Percentiles rank a stretch among this genome's conserved stretches.
phyloP scores from a whole-genome alignment of 1,140 invertebrate species.

The Reticulitermes speratus region DNA sequence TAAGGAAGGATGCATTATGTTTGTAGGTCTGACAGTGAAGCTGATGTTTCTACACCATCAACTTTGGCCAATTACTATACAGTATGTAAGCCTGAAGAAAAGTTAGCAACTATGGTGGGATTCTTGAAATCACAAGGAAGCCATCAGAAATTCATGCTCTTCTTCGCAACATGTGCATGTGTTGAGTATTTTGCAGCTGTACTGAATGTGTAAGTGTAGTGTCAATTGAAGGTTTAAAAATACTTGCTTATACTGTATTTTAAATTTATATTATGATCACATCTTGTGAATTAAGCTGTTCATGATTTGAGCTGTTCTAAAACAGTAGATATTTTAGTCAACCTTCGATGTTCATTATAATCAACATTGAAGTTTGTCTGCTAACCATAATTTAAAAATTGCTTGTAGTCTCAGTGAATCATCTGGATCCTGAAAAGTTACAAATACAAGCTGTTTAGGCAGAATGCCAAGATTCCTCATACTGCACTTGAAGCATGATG shows the following conservation, averaged over 20 bases:
- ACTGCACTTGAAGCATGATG: too few relatives aligned
- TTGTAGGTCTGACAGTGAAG: neutral
- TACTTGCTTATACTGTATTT: neutral
- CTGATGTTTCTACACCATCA: constrained; percentile 67
- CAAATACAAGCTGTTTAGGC: too few relatives aligned
- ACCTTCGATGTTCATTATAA: too few relatives aligned
- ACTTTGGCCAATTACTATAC: constrained; percentile 83
- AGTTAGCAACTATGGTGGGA: constrained; percentile 70
- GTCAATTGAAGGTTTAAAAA: constrained; percentile 26
- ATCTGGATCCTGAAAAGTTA: too few relatives aligned
- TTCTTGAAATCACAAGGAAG: constrained; percentile 66
- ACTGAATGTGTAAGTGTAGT: constrained; percentile 53
- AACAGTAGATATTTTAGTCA: too few relatives aligned
- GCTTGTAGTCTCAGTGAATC: too few relatives aligned
- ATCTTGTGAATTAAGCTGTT: too few relatives aligned
- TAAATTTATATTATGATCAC: neutral
- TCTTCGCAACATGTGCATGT: constrained; percentile 93
- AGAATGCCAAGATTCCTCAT: too few relatives aligned
- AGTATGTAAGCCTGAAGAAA: constrained; percentile 72
- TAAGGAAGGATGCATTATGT: too few relatives aligned
- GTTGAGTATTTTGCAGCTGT: constrained; percentile 92
- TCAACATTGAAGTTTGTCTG: too few relatives aligned
- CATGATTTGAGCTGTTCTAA: too few relatives aligned
- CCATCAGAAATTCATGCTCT: constrained; percentile 83
- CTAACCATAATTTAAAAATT: too few relatives aligned